These are phyloP conservation scores for Rhamnusium bicolor DNA, from an alignment of 2,888 invertebrate genomes.

Conservation along the genomic window DNA sequence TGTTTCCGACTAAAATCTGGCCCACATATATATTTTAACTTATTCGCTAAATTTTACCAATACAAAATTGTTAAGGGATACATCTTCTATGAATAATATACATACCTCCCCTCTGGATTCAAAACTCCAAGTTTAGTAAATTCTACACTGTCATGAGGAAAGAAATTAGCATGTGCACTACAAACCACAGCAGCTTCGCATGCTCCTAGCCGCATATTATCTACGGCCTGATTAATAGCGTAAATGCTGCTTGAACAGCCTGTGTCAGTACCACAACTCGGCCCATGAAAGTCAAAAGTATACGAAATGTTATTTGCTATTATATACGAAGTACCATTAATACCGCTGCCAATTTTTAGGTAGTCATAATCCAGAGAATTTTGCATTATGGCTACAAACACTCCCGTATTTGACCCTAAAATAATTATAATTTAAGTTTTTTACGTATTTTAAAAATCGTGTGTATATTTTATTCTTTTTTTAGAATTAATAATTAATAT, in stretches of 20 bases:
- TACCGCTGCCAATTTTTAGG: slow-evolving; percentile 26
- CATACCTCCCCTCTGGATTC: slow-evolving; percentile 82
- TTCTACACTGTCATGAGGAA: slow-evolving; percentile 90
- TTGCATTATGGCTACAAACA: slow-evolving; percentile 46
- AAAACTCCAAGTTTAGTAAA: slow-evolving; percentile 87
- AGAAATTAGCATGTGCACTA: slow-evolving; percentile 87
- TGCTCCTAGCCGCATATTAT: slow-evolving; percentile 82
- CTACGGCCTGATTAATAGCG: slow-evolving; percentile 87
- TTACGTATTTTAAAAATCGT: background rate
- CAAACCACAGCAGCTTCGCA: slow-evolving; percentile 93
- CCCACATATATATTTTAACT: no score
- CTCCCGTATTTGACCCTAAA: slow-evolving; percentile 45
- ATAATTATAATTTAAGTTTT: background rate
- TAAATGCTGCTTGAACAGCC: slow-evolving; percentile 94
- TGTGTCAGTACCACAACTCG: slow-evolving; percentile 90
- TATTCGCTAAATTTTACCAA: no score
- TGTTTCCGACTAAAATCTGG: no score
- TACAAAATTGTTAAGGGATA: no score
- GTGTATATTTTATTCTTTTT: no score
- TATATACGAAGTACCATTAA: slow-evolving; percentile 76
- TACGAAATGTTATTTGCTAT: slow-evolving; percentile 93
- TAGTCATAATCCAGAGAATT: slow-evolving; percentile 28
- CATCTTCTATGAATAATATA: no score
- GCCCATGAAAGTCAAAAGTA: slow-evolving; percentile 90
- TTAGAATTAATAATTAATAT: no score